Conservation (phyloP, 2,113 vertebrate species). For the Fukomys damarensis region DNA sequence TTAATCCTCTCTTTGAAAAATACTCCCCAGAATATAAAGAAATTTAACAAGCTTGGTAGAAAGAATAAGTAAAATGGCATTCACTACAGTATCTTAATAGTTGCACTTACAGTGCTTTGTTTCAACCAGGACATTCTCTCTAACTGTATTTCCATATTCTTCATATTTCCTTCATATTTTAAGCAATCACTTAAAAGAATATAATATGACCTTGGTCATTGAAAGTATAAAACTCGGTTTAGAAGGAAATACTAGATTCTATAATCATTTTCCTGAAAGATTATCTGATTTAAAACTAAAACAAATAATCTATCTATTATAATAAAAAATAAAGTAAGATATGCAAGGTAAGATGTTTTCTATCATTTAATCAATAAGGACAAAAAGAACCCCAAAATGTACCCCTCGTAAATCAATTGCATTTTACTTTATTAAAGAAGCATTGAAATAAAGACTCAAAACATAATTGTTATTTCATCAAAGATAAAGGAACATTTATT, state of each 20-base stretch:
- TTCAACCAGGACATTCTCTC: constrained; percentile 9
- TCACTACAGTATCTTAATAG: background rate
- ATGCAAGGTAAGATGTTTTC: background rate
- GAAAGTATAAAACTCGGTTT: background rate
- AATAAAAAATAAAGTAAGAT: constrained; percentile 11
- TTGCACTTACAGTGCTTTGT: background rate
- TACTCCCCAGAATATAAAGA: background rate
- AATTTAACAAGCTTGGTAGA: background rate
- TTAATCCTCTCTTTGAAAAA: background rate
- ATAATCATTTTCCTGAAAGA: background rate
- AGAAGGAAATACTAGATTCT: background rate
- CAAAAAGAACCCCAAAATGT: background rate
- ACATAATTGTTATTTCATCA: background rate
- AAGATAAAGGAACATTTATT: background rate
- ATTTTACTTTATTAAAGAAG: background rate
- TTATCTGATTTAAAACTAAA: background rate
- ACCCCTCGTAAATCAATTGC: background rate
- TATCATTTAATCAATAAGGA: background rate
- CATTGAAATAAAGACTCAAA: constrained; percentile 35
- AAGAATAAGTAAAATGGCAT: background rate
- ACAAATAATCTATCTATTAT: background rate
- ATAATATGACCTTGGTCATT: too few species aligned
- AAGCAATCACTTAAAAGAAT: too few species aligned
- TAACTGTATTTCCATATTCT: background rate
- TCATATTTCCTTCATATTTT: too few species aligned